Conservation (phyloP, 1,140 invertebrate species). For the Bradysia coprophila region DNA sequence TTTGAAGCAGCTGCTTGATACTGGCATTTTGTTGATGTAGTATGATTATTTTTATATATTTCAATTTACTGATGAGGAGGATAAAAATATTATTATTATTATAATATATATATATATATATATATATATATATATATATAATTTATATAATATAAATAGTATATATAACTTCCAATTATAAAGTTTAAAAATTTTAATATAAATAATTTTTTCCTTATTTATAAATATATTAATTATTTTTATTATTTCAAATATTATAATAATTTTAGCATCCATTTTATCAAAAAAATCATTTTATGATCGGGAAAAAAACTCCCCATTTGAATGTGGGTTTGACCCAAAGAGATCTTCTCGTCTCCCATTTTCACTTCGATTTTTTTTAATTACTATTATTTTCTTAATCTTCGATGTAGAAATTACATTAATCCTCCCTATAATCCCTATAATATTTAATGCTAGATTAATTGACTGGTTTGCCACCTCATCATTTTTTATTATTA, state of each 20-base stretch:
- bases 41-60: slow-evolving; percentile 50
- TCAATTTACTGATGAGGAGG: slow-evolving; percentile 24
- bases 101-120: slow-evolving; percentile 45
- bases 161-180: slow-evolving; percentile 50
- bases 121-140: no score
- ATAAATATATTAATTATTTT: slow-evolving; percentile 22
- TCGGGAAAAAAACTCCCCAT: slow-evolving; percentile 34
- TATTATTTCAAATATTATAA: slow-evolving; percentile 24
- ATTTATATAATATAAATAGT: slow-evolving; percentile 45
- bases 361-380: slow-evolving; percentile 38
- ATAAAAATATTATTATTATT: slow-evolving; percentile 33
- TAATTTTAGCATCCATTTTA: slow-evolving; percentile 25
- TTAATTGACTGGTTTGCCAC: slow-evolving; percentile 21
- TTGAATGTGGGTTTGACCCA: slow-evolving; percentile 43
- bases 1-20: slow-evolving; percentile 53
- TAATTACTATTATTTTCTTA: slow-evolving; percentile 41
- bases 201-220: slow-evolving; percentile 26
- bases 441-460: slow-evolving; percentile 20
- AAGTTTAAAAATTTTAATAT: slow-evolving; percentile 29
- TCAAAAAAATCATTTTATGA: slow-evolving; percentile 31
- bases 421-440: slow-evolving; percentile 30
- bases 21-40: slow-evolving; percentile 55
- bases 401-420: slow-evolving; percentile 45
- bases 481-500: slow-evolving; percentile 29
- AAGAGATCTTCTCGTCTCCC: slow-evolving; percentile 29